Base-by-base conservation (phyloP, 2,797 vertebrate genomes). In the Allobates femoralis region DNA sequence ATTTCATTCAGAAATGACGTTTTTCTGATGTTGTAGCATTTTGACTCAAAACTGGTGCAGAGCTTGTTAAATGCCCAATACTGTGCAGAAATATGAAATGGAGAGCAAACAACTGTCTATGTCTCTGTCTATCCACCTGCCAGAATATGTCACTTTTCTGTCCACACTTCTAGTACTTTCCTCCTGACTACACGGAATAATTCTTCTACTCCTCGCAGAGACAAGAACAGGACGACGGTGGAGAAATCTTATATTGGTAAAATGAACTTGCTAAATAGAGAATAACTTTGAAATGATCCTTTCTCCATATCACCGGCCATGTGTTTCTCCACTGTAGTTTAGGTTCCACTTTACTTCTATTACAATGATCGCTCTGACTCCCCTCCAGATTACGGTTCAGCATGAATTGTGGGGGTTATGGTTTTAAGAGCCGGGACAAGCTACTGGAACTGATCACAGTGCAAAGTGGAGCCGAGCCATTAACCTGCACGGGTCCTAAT, bases 371-470 rank as follows among this genome's bases (percentile, higher is more conserved):
- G 82, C 77, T 85, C 82, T 66, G 86, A 75, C 74, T 75, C 82
- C 79, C 82, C 86, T 87, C 83, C 82, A 85, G 82, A 81, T 88
- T 85, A 88, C 77, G 58, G 82, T 66, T 81, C 86, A 81, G 77
- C 67, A 81, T 85, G 83, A 88, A 41, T 81, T 88, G 86, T 85
- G 77, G 83, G 82, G 86, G 86, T 88, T 84, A 88, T 69, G 82
- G 83, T 88, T 85, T 81, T 84, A 81, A 85, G 77, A 76, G 75
- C 83, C 50, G 34, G n/a, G 67, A 76, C 50, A 85, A 88, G 77
- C 86, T 88, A 77, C 86, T 88, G 82, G 86, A 88, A 88, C 86
- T 88, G 86, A 88, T 88, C 77, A 46, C 83, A 88, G 83, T 75
- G 73, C 67, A 78, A 88, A 76, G 82, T 50, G 75, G 86, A 85